Evolutionary conservation across 2,888 invertebrate genomes (phyloP).

Genomic region (Tenthredo livida): DNA sequence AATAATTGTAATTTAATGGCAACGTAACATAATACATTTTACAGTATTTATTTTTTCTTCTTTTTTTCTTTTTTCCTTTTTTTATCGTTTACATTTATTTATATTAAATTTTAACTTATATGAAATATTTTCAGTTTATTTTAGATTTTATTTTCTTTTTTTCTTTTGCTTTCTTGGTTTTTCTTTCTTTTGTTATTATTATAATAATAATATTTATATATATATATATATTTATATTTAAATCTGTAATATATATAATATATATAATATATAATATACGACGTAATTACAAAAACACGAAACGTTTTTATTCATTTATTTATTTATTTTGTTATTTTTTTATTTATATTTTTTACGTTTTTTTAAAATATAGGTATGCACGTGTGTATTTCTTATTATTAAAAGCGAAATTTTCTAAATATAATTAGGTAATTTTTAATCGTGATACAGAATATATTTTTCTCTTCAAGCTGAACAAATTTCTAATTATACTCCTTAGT

Average conservation of each 20-base stretch:
- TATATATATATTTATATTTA: background rate
- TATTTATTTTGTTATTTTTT: background rate
- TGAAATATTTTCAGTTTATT: background rate
- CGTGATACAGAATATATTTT: slow-evolving; percentile 2
- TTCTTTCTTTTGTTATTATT: background rate
- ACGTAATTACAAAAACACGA: slow-evolving; percentile 36
- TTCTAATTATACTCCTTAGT: background rate
- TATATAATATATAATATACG: background rate
- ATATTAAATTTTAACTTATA: slow-evolving; percentile 9
- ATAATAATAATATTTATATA: background rate
- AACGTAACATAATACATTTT: slow-evolving; percentile 71
- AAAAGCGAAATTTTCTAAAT: slow-evolving; percentile 2
- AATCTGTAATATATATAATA: background rate
- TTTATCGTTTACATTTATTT: slow-evolving; percentile 20
- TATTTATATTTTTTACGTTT: background rate
- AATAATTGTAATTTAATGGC: slow-evolving; percentile 73
- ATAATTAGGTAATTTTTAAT: background rate
- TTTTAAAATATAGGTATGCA: slow-evolving; percentile 6
- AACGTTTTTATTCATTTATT: background rate
- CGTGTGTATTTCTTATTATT: background rate
- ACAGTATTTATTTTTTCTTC: background rate
- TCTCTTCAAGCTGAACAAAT: slow-evolving; percentile 1
- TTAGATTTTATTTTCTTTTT: background rate
- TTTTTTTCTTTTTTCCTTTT: too few species aligned
- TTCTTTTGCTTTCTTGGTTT: background rate